Conservation (phyloP, 2,113 vertebrate genomes). For the Labrus mixtus region DNA sequence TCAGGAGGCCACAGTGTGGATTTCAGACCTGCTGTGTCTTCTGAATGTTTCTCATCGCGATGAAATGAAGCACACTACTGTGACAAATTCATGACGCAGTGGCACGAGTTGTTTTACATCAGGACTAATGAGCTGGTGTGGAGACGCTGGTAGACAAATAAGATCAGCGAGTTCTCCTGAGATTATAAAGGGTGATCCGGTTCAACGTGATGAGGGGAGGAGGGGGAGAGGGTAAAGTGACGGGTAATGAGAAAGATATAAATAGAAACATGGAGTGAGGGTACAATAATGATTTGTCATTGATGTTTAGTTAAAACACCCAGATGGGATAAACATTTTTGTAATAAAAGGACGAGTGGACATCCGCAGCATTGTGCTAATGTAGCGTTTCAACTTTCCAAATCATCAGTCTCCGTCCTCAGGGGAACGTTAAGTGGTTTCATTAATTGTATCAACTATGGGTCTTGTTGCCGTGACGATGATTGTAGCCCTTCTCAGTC, state of each 20-base stretch:
- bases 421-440: not conserved
- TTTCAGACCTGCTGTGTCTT: not conserved
- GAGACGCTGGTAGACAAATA: slow-evolving; percentile 20
- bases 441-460: not conserved
- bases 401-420: not conserved
- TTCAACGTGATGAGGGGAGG: not conserved
- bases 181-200: slow-evolving; percentile 5
- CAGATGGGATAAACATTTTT: not conserved
- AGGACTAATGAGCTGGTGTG: slow-evolving; percentile 37
- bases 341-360: not conserved
- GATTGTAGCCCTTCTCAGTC: not conserved
- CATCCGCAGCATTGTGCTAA: not conserved
- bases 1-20: not conserved
- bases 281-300: not conserved
- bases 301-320: not conserved
- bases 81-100: slow-evolving; percentile 15
- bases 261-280: not conserved
- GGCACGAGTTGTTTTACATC: slow-evolving; percentile 43
- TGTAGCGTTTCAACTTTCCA: not conserved
- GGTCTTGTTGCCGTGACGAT: not conserved
- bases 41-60: not conserved
- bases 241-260: not conserved
- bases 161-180: slow-evolving; percentile 22
- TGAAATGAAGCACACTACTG: not conserved
- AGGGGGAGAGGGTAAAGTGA: not conserved